Percentiles rank a stretch among this genome's conserved stretches.
These are phyloP conservation scores for Anthoscopus minutus DNA, from an alignment of 2,113 vertebrate genomes.

Conservation along the genomic window DNA sequence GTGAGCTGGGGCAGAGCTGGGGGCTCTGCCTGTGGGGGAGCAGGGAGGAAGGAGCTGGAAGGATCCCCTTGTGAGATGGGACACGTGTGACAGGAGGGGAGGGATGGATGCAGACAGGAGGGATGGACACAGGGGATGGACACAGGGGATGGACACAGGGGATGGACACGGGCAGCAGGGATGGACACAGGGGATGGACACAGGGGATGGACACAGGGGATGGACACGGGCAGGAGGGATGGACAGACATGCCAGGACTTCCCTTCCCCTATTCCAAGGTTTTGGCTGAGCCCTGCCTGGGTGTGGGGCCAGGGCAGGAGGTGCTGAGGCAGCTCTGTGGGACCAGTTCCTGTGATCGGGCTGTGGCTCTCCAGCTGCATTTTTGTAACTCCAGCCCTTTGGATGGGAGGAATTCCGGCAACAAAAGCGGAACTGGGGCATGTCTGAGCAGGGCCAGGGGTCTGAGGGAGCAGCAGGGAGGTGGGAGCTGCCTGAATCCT, in stretches of 20 bases:
- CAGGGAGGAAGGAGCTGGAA: background rate
- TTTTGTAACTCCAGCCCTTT: background rate
- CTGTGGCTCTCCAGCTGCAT: background rate
- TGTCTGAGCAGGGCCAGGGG: slow-evolving; percentile 46
- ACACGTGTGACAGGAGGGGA: background rate
- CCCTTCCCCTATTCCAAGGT: background rate
- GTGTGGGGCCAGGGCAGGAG: accelerated
- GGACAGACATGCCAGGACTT: background rate
- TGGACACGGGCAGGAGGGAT: no score
- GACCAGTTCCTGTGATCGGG: background rate
- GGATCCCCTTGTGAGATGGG: background rate
- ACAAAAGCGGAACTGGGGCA: background rate
- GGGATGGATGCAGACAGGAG: no score
- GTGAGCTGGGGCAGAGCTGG: accelerated
- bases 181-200: background rate
- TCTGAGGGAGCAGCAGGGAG: slow-evolving; percentile 29
- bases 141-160: background rate
- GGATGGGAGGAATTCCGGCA: background rate
- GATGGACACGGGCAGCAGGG: background rate
- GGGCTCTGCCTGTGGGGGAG: background rate
- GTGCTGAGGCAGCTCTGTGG: background rate
- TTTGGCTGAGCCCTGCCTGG: background rate
- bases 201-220: background rate
- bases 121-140: background rate
- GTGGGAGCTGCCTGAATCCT: background rate